Conservation (phyloP, 1,140 invertebrate genomes). For the Micrasema minimum region DNA sequence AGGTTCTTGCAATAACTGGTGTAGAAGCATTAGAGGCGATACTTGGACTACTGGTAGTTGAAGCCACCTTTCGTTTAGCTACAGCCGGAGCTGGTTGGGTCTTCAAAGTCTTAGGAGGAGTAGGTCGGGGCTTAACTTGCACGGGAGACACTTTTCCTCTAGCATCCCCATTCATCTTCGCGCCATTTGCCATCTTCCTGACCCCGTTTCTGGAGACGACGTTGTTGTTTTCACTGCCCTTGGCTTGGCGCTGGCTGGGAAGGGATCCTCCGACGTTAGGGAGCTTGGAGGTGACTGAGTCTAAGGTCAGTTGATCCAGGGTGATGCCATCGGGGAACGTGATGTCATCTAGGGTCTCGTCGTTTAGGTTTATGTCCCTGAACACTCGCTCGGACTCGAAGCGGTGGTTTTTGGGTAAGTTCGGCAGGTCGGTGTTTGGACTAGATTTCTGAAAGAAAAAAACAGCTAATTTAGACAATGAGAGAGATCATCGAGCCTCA, state of each 20-base stretch:
- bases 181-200: constrained; percentile 14
- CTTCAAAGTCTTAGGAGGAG: constrained; percentile 7
- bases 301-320: constrained; percentile 4
- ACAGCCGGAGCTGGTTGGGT: background rate
- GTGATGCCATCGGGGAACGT: constrained; percentile 7
- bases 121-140: background rate
- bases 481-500: too few relatives aligned
- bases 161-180: constrained; percentile 8
- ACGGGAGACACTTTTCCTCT: constrained; percentile 4
- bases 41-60: background rate
- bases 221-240: constrained; percentile 40
- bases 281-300: constrained; percentile 49
- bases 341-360: constrained; percentile 36
- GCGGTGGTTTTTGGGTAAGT: constrained; percentile 23
- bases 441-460: constrained; percentile 20
- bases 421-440: constrained; percentile 25
- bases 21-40: background rate
- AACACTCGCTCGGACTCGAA: constrained; percentile 26
- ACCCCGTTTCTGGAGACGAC: constrained; percentile 22
- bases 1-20: background rate
- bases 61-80: background rate
- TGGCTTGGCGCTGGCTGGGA: constrained; percentile 54
- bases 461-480: too few relatives aligned
- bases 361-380: constrained; percentile 48
- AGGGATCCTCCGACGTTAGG: constrained; percentile 58